Base-by-base conservation (phyloP, 2,888 invertebrate genomes). In the Nineta flava region DNA sequence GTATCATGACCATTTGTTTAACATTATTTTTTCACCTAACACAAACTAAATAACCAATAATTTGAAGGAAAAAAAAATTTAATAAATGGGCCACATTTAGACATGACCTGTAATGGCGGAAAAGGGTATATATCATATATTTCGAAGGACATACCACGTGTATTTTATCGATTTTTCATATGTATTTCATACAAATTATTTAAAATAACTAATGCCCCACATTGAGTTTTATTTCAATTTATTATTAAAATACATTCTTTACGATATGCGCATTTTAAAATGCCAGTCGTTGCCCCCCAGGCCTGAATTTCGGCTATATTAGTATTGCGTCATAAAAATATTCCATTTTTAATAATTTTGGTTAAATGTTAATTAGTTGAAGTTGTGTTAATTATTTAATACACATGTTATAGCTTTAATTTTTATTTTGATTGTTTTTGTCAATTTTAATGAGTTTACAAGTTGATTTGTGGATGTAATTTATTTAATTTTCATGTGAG, bases 101-200 rank as follows among this genome's bases (percentile, higher is more conserved):
- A 48, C 48, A 35, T 48, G 48, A 48, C 48, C 48, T 48, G 35
- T 48, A 40, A 48, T 48, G 48, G 48, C 48, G 48, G 48, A 48
- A 48, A 44, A 48, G 48, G 48, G 48, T 41, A 48, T 44, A 26
- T 26, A 13, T 9, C 19, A 13, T 44, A 7, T 21, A 21, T 44
- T 34, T 26, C 26, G 48, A 48, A 48, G 48, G 48, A 48, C 48
- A 41, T 48, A 48, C 47, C 48, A 48, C 48, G 48, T 48, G 48
- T 48, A 35, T 41, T 21, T 44, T 38, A 38, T 38, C 38, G 38
- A 38, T 38, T 38, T 38, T 13, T 38, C 15, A 38, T 38, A 38
- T 38, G 15, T 38, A 38, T 12, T 13, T 15, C 1, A 13, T 38
- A 38, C 6, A 38, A 12, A 38, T n/a, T 38, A 38, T 38, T 38